Evolutionary conservation across 2,888 invertebrate genomes (phyloP), one percentile per base, ranked within the genome.

Genomic region (Erebia palarica): DNA sequence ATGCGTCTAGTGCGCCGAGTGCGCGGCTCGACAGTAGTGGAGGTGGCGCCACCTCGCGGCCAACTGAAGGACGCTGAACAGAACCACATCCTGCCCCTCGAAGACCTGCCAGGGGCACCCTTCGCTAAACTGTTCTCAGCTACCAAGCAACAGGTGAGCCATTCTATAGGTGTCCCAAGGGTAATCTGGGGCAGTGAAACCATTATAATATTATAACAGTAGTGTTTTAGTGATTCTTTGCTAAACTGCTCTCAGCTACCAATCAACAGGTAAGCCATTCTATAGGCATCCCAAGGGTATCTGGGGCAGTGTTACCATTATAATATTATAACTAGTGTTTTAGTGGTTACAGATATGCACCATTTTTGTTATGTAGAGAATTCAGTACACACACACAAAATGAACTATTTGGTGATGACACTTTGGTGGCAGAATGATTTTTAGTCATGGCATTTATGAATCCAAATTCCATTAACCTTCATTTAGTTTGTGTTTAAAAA

Each of bases 1-100:
- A 95, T 99, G 93, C 96, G 96, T 75, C 91, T 99, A 78, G 99
- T 99, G 96, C 96, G 96, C 76, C 95, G 97, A n/a, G 94, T 96
- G 75, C 95, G 96, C 71, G 96, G 96, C 13, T 94, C 94, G 0
- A 84, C 92, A 90, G 83, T 96, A 93, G 97, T 95, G 89, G 88
- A 95, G 94, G 76, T 94, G 90, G 87, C 95, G 83, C 87, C 95
- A 84, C 78, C 85, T 84, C 94, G 85, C 81, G 96, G 82, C 82
- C 90, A 77, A 86, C 88, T 81, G 70, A 95, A 95, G 3, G 94
- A 94, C 3, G 59, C 76, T 0, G 75, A 78, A 7, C 78, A 82
- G 4, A 75, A 81, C n/a, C 77, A 83, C 36, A 83, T 89, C 65
- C 75, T 87, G 79, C 89, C 91, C 0, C 75, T 92, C 1, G 85